Percentiles rank a stretch among this genome's conserved stretches.
These are phyloP conservation scores for Drosophila paulistorum DNA, from an alignment of 1,140 invertebrate species.

Conservation along the genomic window DNA sequence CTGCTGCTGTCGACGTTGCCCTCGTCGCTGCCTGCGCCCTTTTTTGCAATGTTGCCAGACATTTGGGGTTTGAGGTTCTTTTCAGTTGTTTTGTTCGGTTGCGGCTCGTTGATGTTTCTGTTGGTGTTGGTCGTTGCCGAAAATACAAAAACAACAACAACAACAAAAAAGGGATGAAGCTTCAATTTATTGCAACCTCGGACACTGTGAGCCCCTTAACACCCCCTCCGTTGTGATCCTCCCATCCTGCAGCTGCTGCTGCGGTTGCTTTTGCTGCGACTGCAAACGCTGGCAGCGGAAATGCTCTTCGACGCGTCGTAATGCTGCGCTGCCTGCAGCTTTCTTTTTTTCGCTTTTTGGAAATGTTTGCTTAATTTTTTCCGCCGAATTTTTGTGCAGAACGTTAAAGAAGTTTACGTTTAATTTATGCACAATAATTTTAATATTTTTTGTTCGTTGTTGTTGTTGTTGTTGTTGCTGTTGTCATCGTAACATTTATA, in stretches of 20 bases:
- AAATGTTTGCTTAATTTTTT: conserved; percentile 54
- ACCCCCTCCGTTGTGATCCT: background rate
- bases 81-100: conserved; percentile 14
- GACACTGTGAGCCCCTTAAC: conserved; percentile 4
- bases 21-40: conserved; percentile 51
- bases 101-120: conserved; percentile 44
- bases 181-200: conserved; percentile 68
- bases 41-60: conserved; percentile 68
- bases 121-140: conserved; percentile 55
- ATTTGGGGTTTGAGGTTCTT: conserved; percentile 63
- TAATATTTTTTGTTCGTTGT: conserved; percentile 29
- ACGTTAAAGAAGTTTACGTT: conserved; percentile 18
- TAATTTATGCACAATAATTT: conserved; percentile 59
- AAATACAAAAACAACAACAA: background rate
- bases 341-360: conserved; percentile 24
- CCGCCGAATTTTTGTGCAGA: conserved; percentile 42
- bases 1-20: conserved; percentile 11
- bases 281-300: conserved; percentile 24
- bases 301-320: conserved; percentile 5
- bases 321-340: conserved; percentile 25
- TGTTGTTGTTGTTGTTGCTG: too few relatives aligned
- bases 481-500: conserved; percentile 28
- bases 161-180: conserved; percentile 59
- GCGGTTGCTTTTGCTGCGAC: conserved; percentile 15
- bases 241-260: conserved; percentile 15